Evolutionary conservation across 2,113 vertebrate genomes (phyloP).

Genomic region (Neolamprologus longior): DNA sequence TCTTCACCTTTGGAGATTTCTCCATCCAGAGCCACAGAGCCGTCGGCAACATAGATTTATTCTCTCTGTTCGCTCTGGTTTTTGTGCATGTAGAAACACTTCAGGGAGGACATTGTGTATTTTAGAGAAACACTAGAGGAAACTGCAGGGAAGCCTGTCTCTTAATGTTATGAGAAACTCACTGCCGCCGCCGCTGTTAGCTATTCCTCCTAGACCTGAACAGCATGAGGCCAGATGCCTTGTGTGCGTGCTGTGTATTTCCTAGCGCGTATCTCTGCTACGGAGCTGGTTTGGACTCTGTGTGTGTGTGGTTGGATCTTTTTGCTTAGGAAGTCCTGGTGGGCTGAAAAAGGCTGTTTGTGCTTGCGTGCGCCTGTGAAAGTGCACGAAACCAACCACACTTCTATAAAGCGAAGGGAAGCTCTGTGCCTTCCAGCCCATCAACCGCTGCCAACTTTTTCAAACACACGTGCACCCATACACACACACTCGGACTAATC

Average conservation of each 20-base stretch:
- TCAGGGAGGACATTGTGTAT: neutral
- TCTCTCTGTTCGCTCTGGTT: neutral
- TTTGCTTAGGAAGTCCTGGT: neutral
- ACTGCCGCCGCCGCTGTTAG: neutral
- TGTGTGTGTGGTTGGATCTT: neutral
- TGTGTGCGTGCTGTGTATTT: neutral
- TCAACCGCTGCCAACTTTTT: neutral
- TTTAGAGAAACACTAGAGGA: neutral
- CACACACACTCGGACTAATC: conserved; percentile 12
- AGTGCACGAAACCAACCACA: neutral
- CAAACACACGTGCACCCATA: neutral
- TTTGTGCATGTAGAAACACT: neutral
- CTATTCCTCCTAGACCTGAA: neutral
- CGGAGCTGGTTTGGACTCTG: neutral
- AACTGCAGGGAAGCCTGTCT: neutral
- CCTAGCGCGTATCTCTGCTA: rapidly evolving
- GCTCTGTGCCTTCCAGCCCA: neutral
- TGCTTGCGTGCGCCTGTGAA: neutral
- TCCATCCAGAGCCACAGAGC: neutral
- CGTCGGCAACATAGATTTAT: neutral
- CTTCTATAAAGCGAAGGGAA: neutral
- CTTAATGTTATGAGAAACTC: neutral
- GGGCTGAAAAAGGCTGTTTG: neutral
- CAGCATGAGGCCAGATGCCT: conserved; percentile 3
- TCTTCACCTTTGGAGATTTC: neutral